Evolutionary conservation across 1,140 invertebrate species (phyloP).

Genomic region (Lepidostoma basale): DNA sequence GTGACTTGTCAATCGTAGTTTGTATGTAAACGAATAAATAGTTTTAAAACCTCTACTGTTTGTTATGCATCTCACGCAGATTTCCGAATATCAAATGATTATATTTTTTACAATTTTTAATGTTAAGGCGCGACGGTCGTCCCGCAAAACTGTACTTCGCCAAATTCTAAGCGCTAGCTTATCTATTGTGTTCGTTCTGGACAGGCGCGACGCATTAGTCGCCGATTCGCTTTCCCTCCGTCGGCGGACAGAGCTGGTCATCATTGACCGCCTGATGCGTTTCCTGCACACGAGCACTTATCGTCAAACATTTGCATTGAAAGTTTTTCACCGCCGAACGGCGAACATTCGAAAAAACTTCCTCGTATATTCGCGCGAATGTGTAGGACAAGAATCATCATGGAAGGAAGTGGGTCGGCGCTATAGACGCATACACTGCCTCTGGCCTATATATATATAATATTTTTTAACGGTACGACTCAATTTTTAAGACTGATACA

Average conservation of each 20-base stretch:
- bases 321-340: too few species aligned
- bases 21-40: slow-evolving; percentile 27
- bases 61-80: slow-evolving; percentile 22
- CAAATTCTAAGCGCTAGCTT: slow-evolving; percentile 12
- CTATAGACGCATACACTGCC: neutral
- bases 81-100: slow-evolving; percentile 27
- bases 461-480: slow-evolving; percentile 46
- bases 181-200: neutral
- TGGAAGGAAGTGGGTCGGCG: too few species aligned
- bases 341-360: too few species aligned
- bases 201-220: too few species aligned
- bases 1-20: slow-evolving; percentile 39
- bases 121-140: neutral
- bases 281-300: too few species aligned
- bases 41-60: slow-evolving; percentile 29
- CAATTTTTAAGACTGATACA: slow-evolving; percentile 47
- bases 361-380: too few species aligned
- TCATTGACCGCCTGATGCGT: too few species aligned
- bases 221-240: too few species aligned
- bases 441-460: slow-evolving; percentile 45
- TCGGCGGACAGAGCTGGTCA: too few species aligned
- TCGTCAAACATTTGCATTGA: too few species aligned
- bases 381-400: too few species aligned
- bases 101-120: slow-evolving; percentile 33
- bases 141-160: slow-evolving; percentile 1